phyloP scores from a whole-genome alignment of 2,888 invertebrate species.

The Incurvaria masculella region DNA sequence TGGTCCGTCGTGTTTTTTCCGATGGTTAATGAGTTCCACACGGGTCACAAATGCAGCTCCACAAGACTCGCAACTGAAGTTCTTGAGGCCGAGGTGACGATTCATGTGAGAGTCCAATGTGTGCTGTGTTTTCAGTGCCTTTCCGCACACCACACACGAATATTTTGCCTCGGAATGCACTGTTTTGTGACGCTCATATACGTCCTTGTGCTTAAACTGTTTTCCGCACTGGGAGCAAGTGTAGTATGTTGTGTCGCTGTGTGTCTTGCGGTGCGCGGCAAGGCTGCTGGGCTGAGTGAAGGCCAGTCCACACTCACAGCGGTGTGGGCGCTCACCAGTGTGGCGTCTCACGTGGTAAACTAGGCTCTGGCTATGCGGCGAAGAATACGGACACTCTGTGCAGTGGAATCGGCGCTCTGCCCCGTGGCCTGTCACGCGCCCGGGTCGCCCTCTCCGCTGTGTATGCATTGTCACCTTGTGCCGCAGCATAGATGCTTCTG shows the following conservation, averaged over 20 bases:
- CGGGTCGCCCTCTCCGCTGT: constrained; percentile 33
- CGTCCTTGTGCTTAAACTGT: constrained; percentile 47
- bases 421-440: constrained; percentile 40
- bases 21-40: constrained; percentile 43
- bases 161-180: constrained; percentile 39
- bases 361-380: constrained; percentile 46
- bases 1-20: constrained; percentile 30
- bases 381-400: constrained; percentile 38
- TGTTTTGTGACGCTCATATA: constrained; percentile 37
- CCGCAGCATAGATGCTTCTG: constrained; percentile 29
- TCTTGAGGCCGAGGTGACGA: constrained; percentile 42
- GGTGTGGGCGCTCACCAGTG: constrained; percentile 42
- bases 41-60: constrained; percentile 46
- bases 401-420: constrained; percentile 37
- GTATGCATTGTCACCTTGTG: constrained; percentile 40
- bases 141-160: constrained; percentile 38
- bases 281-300: constrained; percentile 46
- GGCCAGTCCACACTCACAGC: constrained; percentile 43
- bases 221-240: constrained; percentile 45
- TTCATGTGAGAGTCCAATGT: constrained; percentile 38
- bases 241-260: constrained; percentile 34
- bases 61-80: constrained; percentile 48
- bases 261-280: constrained; percentile 40
- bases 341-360: constrained; percentile 45
- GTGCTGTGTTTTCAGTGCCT: constrained; percentile 37